Conservation (phyloP, 2,888 invertebrate species). For the Seira sanloemensis region DNA sequence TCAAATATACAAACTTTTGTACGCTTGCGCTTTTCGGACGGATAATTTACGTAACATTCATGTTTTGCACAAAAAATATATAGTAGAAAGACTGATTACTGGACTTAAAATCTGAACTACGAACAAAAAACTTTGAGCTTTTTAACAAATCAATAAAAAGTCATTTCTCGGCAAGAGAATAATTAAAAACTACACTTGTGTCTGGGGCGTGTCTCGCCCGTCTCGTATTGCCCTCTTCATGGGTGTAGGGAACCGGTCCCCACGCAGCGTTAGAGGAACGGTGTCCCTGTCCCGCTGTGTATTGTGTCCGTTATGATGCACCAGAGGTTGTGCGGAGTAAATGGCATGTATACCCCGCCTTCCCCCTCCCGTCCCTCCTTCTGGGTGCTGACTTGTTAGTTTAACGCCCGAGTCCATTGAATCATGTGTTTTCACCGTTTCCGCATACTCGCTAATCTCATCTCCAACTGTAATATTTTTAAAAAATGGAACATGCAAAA, state of each 20-base stretch:
- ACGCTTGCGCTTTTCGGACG: neutral
- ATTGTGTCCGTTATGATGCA: slow-evolving; percentile 56
- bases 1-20: slow-evolving; percentile 2
- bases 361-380: slow-evolving; percentile 33
- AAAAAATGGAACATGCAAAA: too few species aligned
- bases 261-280: slow-evolving; percentile 20
- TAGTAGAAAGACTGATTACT: neutral
- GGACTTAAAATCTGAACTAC: neutral
- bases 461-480: slow-evolving; percentile 71
- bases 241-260: slow-evolving; percentile 71
- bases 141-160: neutral
- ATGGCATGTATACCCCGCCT: slow-evolving; percentile 31
- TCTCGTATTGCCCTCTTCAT: slow-evolving; percentile 65
- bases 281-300: slow-evolving; percentile 9
- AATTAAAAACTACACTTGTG: slow-evolving; percentile 64
- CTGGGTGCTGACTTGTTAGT: slow-evolving; percentile 66
- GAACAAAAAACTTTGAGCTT: neutral
- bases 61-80: too few species aligned
- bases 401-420: slow-evolving; percentile 73
- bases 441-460: slow-evolving; percentile 73
- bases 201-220: slow-evolving; percentile 70
- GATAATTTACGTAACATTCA: neutral
- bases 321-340: slow-evolving; percentile 56
- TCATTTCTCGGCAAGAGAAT: neutral
- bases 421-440: slow-evolving; percentile 72